phyloP scores from a whole-genome alignment of 2,888 invertebrate genomes.

The Agonopterix subpropinquella region DNA sequence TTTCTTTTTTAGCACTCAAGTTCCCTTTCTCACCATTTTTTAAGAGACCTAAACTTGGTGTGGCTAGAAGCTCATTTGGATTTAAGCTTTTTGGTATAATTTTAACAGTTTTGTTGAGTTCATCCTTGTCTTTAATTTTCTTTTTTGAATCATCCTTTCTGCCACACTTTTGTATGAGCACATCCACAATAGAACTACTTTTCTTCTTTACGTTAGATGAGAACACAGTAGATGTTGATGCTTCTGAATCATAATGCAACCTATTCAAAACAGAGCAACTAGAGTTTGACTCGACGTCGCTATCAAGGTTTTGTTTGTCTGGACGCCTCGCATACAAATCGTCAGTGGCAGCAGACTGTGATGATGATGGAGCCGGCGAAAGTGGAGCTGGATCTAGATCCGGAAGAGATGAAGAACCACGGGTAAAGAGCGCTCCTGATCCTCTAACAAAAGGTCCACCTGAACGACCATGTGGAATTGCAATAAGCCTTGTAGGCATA shows the following conservation, averaged over 20 bases:
- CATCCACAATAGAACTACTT: constrained; percentile 78
- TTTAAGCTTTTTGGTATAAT: constrained; percentile 72
- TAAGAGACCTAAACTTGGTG: constrained; percentile 75
- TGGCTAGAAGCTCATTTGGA: constrained; percentile 75
- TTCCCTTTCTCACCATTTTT: constrained; percentile 58
- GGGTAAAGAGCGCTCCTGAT: constrained; percentile 62
- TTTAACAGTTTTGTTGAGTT: constrained; percentile 61
- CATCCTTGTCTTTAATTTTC: constrained; percentile 71
- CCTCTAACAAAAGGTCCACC: constrained; percentile 70
- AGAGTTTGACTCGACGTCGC: constrained; percentile 81
- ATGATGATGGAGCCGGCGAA: constrained; percentile 80
- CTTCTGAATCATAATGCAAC: constrained; percentile 80
- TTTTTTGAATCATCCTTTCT: constrained; percentile 73
- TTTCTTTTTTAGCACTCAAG: constrained; percentile 60
- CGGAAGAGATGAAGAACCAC: constrained; percentile 84
- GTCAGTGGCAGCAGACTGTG: constrained; percentile 76
- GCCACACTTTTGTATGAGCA: constrained; percentile 80
- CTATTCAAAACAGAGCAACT: constrained; percentile 76
- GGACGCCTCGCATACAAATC: constrained; percentile 61
- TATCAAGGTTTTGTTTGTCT: constrained; percentile 72
- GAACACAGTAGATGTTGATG: constrained; percentile 79
- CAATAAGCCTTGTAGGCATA: constrained; percentile 88
- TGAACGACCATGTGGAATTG: constrained; percentile 80
- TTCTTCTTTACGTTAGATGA: constrained; percentile 71
- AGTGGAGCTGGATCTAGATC: constrained; percentile 85